These are phyloP conservation scores for Coelinius sp. DNA, from an alignment of 2,888 invertebrate species.

Conservation along the genomic window DNA sequence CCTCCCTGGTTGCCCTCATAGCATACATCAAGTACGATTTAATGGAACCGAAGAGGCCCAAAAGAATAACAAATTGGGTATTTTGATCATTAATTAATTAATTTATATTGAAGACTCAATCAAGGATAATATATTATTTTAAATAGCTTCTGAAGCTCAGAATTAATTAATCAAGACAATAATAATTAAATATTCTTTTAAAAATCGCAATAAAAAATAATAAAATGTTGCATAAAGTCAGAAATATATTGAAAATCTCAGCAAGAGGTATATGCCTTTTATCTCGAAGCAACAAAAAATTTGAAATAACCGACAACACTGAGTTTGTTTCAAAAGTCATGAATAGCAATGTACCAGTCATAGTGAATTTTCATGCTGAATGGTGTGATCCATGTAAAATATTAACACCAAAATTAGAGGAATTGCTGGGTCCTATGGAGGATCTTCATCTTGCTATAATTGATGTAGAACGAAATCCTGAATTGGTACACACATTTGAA, in stretches of 20 bases:
- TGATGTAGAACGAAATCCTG: slow-evolving; percentile 86
- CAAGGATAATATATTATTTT: neutral
- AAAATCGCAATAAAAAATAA: too few relatives aligned
- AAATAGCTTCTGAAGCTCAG: neutral
- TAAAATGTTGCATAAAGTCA: slow-evolving; percentile 64
- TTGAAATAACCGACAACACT: slow-evolving; percentile 79
- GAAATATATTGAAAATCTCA: slow-evolving; percentile 49
- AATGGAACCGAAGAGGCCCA: slow-evolving; percentile 71
- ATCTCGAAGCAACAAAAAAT: slow-evolving; percentile 59
- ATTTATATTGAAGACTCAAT: neutral
- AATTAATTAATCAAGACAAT: neutral
- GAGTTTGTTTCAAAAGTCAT: slow-evolving; percentile 87
- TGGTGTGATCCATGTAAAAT: slow-evolving; percentile 94
- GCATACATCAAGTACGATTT: slow-evolving; percentile 72
- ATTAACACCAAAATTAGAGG: slow-evolving; percentile 85
- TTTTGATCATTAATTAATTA: slow-evolving; percentile 35
- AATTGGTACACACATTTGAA: slow-evolving; percentile 85
- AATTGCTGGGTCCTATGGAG: slow-evolving; percentile 80
- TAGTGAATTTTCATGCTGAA: slow-evolving; percentile 91
- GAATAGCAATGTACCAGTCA: slow-evolving; percentile 88
- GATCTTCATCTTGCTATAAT: slow-evolving; percentile 85
- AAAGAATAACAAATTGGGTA: slow-evolving; percentile 70
- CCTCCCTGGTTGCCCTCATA: slow-evolving; percentile 70
- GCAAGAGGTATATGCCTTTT: slow-evolving; percentile 59
- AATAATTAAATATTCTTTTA: neutral